A percentile compares a stretch with the other conserved stretches of the same genome.
Evolutionary conservation across 2,113 vertebrate species (phyloP).

Genomic region (Mesoclemmys tuberculata): DNA sequence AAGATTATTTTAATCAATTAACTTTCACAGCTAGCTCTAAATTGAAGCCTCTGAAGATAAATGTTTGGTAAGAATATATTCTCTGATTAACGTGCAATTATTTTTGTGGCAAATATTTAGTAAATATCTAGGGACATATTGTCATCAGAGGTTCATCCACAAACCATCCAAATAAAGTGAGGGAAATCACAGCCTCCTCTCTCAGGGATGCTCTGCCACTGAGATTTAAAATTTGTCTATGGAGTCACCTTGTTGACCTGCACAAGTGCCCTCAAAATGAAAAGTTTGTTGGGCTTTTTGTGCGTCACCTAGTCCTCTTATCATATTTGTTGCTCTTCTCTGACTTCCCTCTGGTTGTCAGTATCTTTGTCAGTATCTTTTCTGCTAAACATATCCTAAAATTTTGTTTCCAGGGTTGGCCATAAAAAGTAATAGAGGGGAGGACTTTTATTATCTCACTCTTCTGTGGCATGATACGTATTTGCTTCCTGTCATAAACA

Average conservation of each 20-base stretch:
- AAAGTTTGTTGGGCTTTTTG: rapidly evolving
- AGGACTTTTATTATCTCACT: not conserved
- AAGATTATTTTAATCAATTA: slow-evolving; percentile 17
- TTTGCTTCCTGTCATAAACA: not conserved
- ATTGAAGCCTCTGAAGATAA: not conserved
- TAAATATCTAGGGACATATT: not conserved
- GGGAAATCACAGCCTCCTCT: not conserved
- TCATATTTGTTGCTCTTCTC: not conserved
- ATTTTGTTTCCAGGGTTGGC: not conserved
- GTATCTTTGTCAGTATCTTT: not conserved
- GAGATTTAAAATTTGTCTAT: not conserved
- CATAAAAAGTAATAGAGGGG: not conserved
- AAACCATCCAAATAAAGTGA: not conserved
- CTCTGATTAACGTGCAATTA: not conserved
- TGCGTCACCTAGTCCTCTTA: not conserved
- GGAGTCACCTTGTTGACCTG: not conserved
- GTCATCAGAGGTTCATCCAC: not conserved
- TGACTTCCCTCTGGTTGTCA: not conserved
- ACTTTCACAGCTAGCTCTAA: not conserved
- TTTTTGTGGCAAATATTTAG: not conserved
- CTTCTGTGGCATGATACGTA: not conserved
- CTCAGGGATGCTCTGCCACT: not conserved
- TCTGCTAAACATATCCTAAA: not conserved
- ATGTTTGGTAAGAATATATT: not conserved
- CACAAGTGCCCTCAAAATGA: not conserved